A percentile compares a stretch with the other conserved stretches of the same genome.
Evolutionary conservation across 2,888 invertebrate species (phyloP).

Genomic region (Philonicus albiceps): DNA sequence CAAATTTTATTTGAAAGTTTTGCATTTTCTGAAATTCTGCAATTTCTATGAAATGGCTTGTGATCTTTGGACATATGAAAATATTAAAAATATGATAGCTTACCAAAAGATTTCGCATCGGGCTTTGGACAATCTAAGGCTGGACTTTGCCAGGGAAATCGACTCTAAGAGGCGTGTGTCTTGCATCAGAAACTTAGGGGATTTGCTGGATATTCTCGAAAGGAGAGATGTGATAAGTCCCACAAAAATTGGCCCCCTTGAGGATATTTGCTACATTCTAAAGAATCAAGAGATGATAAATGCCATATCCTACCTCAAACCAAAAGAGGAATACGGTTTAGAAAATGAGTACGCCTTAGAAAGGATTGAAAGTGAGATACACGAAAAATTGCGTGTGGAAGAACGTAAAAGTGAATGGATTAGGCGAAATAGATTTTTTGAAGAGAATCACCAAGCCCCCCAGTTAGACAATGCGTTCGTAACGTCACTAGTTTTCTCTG

Average conservation of each 20-base stretch:
- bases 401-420: background rate
- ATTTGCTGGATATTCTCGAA: conserved; percentile 57
- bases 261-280: conserved; percentile 48
- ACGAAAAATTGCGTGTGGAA: background rate
- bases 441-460: background rate
- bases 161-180: conserved; percentile 53
- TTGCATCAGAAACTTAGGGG: conserved; percentile 52
- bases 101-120: conserved; percentile 39
- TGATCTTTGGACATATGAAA: conserved; percentile 51
- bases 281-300: conserved; percentile 49
- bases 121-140: conserved; percentile 53
- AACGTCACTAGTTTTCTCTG: background rate
- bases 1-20: background rate
- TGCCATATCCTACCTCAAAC: conserved; percentile 50
- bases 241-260: conserved; percentile 53
- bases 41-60: background rate
- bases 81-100: conserved; percentile 52
- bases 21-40: background rate
- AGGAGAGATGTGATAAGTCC: conserved; percentile 54
- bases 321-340: background rate
- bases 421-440: background rate
- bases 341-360: background rate
- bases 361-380: background rate
- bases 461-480: background rate
- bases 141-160: conserved; percentile 52